Evolutionary conservation across 2,113 vertebrate genomes (phyloP).

Genomic region (Solea solea): DNA sequence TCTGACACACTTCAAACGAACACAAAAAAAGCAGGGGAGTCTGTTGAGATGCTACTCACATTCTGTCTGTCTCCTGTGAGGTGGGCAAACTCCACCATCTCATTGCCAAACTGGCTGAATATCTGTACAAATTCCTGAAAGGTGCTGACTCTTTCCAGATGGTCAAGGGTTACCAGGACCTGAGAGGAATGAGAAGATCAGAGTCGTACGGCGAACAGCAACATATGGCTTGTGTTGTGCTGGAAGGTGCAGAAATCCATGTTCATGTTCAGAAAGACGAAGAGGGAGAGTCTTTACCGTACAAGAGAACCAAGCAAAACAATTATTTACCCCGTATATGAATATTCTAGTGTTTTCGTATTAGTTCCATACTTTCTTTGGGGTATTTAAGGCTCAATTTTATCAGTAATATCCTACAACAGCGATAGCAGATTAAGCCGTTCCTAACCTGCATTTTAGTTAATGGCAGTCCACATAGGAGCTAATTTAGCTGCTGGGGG

Average conservation of each 20-base stretch:
- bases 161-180: slow-evolving; percentile 96
- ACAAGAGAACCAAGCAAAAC: background rate
- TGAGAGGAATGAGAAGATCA: slow-evolving; percentile 66
- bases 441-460: background rate
- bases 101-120: slow-evolving; percentile 99
- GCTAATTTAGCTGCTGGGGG: slow-evolving; percentile 36
- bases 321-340: background rate
- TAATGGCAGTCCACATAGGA: slow-evolving; percentile 23
- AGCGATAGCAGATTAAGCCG: background rate
- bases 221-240: slow-evolving; percentile 22
- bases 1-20: background rate
- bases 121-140: slow-evolving; percentile 99
- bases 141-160: slow-evolving; percentile 94
- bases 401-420: too few relatives aligned
- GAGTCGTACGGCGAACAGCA: slow-evolving; percentile 1
- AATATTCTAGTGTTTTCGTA: too few relatives aligned
- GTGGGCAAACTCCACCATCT: slow-evolving; percentile 99
- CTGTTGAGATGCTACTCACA: slow-evolving; percentile 80
- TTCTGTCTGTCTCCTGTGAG: slow-evolving; percentile 98
- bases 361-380: too few relatives aligned
- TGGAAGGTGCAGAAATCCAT: background rate
- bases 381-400: too few relatives aligned
- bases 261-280: background rate
- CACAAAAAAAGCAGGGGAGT: background rate
- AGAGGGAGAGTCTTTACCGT: background rate